Evolutionary conservation across 2,888 invertebrate species (phyloP).

Genomic region (Orchesella flavescens): DNA sequence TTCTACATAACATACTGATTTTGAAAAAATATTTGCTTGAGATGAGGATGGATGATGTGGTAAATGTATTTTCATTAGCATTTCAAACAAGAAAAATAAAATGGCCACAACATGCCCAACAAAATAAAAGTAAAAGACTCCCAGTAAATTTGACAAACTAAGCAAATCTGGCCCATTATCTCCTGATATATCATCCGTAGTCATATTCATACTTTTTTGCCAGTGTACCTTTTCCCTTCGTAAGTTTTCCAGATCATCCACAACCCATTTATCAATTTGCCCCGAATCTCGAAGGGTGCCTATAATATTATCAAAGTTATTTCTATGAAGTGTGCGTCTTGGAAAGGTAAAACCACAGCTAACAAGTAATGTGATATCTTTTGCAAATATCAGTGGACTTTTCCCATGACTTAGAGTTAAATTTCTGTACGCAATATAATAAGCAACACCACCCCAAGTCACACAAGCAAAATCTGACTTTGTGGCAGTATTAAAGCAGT

Average conservation of each 20-base stretch:
- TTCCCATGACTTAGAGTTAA: conserved; percentile 26
- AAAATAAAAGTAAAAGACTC: conserved; percentile 38
- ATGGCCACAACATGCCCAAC: conserved; percentile 16
- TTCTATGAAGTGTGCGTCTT: not conserved
- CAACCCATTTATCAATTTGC: conserved; percentile 11
- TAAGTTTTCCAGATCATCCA: conserved; percentile 1
- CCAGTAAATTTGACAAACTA: conserved; percentile 35
- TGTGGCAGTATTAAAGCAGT: conserved; percentile 45
- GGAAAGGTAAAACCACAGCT: conserved; percentile 24
- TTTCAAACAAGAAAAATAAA: not conserved
- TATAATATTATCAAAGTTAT: not conserved
- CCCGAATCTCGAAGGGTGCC: conserved; percentile 13
- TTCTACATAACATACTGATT: no score
- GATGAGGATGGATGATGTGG: no score
- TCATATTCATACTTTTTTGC: conserved; percentile 9
- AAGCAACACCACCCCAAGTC: conserved; percentile 41
- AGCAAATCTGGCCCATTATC: conserved; percentile 23
- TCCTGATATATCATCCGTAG: not conserved
- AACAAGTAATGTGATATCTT: conserved; percentile 39
- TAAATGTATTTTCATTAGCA: no score
- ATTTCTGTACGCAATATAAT: conserved; percentile 52
- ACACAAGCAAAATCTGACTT: conserved; percentile 56
- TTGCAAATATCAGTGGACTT: conserved; percentile 42
- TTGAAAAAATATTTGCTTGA: no score
- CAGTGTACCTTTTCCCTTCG: conserved; percentile 19